Percentiles rank a stretch among this genome's conserved stretches.
Conservation (phyloP, 2,797 vertebrate species). For the Benthosema pterotum region DNA sequence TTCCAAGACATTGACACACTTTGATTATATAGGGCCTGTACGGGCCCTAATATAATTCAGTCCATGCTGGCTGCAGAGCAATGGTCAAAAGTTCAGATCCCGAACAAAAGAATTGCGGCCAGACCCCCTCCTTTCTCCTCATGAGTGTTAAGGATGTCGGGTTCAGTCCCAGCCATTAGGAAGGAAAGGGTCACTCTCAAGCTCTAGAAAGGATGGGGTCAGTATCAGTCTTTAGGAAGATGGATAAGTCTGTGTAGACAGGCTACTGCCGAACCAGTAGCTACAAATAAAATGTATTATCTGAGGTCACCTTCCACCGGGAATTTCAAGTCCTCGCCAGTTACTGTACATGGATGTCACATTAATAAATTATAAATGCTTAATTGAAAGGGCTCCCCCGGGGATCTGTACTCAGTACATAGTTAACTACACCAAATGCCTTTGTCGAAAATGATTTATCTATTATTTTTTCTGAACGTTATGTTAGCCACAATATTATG, state of each 20-base stretch:
- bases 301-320: background rate
- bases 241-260: constrained; percentile 34
- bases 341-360: background rate
- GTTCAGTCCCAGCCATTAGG: too few species aligned
- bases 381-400: too few species aligned
- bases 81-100: constrained; percentile 46
- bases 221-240: background rate
- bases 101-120: constrained; percentile 42
- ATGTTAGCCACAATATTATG: too few species aligned
- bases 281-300: constrained; percentile 19
- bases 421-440: too few species aligned
- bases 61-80: constrained; percentile 43
- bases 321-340: background rate
- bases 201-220: too few species aligned
- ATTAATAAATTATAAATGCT: background rate
- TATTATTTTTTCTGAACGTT: too few species aligned
- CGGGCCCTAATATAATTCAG: constrained; percentile 3
- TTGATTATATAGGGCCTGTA: constrained; percentile 20
- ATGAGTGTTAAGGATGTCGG: background rate
- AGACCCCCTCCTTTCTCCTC: constrained; percentile 35
- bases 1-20: constrained; percentile 17
- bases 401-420: too few species aligned
- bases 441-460: too few species aligned
- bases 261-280: constrained; percentile 5
- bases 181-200: too few species aligned